These are phyloP conservation scores for Glandiceps talaboti DNA, from an alignment of 53 echinoderm and acorn worm genomes.

Conservation along the genomic window DNA sequence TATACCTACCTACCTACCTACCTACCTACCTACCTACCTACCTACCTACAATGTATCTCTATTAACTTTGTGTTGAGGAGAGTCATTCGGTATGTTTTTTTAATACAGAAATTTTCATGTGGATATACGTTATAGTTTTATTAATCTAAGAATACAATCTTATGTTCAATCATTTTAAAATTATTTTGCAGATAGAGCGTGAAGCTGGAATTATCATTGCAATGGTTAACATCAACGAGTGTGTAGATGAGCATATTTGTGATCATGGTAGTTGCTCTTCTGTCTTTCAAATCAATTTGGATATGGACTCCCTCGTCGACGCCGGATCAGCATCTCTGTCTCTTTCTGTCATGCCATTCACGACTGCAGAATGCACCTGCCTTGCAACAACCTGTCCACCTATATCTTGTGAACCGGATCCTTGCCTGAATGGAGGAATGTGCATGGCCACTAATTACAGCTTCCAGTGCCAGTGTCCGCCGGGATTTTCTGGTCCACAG, in stretches of 20 bases:
- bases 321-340: not conserved
- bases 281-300: not conserved
- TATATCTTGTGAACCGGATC: not conserved
- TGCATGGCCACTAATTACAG: not conserved
- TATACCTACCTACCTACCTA: too few relatives aligned
- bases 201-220: not conserved
- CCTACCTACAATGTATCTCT: too few relatives aligned
- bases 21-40: too few relatives aligned
- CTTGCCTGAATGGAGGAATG: not conserved
- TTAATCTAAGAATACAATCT: too few relatives aligned
- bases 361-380: not conserved
- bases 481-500: conserved; percentile 57
- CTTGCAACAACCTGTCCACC: not conserved
- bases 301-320: not conserved
- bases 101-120: too few relatives aligned
- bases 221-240: not conserved
- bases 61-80: too few relatives aligned
- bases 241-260: not conserved
- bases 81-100: too few relatives aligned
- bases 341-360: not conserved
- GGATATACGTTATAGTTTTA: too few relatives aligned
- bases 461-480: conserved; percentile 40
- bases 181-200: not conserved
- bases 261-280: not conserved
- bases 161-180: too few relatives aligned